These are phyloP conservation scores for Ursus arctos DNA, from an alignment of 2,113 vertebrate genomes.

Conservation along the genomic window DNA sequence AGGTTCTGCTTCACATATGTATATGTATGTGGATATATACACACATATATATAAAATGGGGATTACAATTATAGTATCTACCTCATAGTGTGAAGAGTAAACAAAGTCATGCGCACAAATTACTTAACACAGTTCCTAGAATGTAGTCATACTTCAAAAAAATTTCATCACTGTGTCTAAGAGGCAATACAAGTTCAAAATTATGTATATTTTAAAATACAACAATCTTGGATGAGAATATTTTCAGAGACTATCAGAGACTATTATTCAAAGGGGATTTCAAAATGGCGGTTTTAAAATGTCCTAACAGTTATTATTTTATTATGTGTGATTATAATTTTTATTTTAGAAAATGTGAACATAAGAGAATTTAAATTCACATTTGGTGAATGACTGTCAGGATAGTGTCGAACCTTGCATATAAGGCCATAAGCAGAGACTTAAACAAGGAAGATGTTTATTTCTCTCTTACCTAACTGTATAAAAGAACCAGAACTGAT, in stretches of 20 bases:
- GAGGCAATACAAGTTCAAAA: background rate
- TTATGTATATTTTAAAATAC: background rate
- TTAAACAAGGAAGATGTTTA: background rate
- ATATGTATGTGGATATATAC: too few species aligned
- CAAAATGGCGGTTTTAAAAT: background rate
- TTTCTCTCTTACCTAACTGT: background rate
- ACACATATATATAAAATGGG: background rate
- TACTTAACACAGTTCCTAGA: background rate
- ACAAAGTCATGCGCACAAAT: background rate
- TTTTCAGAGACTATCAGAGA: background rate
- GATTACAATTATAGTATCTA: background rate
- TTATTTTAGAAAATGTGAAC: background rate
- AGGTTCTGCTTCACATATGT: background rate
- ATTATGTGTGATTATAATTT: background rate
- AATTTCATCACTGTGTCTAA: background rate
- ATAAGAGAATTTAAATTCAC: background rate
- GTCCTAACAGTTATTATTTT: background rate
- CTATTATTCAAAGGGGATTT: background rate
- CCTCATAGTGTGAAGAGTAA: background rate
- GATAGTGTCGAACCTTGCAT: background rate
- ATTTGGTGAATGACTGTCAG: background rate
- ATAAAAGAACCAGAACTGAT: background rate
- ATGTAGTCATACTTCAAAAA: background rate
- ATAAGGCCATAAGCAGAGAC: background rate
- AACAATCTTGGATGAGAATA: background rate